These are phyloP conservation scores for Ondatra zibethicus DNA, from an alignment of 2,113 vertebrate genomes.

Conservation along the genomic window DNA sequence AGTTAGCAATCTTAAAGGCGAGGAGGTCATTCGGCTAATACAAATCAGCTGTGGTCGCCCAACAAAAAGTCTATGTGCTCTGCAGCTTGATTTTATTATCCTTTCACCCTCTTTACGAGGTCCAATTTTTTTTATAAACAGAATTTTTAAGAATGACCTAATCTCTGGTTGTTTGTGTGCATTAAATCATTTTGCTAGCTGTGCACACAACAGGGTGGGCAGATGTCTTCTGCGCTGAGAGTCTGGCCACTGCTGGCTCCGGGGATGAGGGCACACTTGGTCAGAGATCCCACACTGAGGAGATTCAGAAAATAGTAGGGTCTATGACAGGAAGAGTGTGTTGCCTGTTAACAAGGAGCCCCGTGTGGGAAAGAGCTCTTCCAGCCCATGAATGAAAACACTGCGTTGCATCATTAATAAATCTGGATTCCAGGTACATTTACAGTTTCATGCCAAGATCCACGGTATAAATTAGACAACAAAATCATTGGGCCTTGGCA, in stretches of 20 bases:
- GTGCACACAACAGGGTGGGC: slow-evolving; percentile 77
- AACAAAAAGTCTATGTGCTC: slow-evolving; percentile 90
- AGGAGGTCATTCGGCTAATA: slow-evolving; percentile 90
- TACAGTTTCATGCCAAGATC: slow-evolving; percentile 83
- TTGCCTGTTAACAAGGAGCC: slow-evolving; percentile 80
- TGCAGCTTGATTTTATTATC: slow-evolving; percentile 91
- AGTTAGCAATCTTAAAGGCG: slow-evolving; percentile 90
- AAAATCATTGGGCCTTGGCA: slow-evolving; percentile 86
- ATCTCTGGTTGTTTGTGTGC: slow-evolving; percentile 89
- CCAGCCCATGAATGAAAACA: slow-evolving; percentile 87
- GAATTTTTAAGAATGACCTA: slow-evolving; percentile 91
- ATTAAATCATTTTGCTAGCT: slow-evolving; percentile 88
- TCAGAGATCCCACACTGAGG: slow-evolving; percentile 51
- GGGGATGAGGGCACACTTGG: neutral
- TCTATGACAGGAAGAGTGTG: slow-evolving; percentile 74
- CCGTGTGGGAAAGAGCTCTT: slow-evolving; percentile 82
- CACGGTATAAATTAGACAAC: slow-evolving; percentile 88
- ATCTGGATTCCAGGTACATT: slow-evolving; percentile 84
- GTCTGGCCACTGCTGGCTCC: neutral
- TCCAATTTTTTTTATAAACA: slow-evolving; percentile 89
- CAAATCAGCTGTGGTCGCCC: slow-evolving; percentile 88
- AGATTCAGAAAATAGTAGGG: slow-evolving; percentile 55
- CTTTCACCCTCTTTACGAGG: slow-evolving; percentile 90
- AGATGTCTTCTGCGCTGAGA: slow-evolving; percentile 55
- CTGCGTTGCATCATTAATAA: slow-evolving; percentile 89